These are phyloP conservation scores for Pollimyrus isidori DNA, from an alignment of 2,113 vertebrate species.

Conservation along the genomic window DNA sequence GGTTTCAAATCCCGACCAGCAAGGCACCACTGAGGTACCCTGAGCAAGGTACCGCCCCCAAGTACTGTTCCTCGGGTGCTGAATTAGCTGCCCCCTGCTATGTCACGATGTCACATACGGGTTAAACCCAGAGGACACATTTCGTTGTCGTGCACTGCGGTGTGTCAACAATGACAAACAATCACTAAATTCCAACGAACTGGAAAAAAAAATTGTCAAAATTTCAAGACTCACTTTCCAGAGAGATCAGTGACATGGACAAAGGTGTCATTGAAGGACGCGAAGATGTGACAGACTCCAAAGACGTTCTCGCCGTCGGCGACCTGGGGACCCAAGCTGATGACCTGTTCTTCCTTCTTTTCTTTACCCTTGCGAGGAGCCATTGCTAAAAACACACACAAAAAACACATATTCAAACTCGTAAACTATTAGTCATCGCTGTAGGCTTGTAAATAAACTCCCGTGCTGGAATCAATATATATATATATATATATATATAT, in stretches of 20 bases:
- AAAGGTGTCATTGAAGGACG: slow-evolving; percentile 97
- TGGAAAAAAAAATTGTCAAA: not conserved
- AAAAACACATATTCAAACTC: not conserved
- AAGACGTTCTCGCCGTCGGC: slow-evolving; percentile 98
- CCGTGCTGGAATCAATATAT: not conserved
- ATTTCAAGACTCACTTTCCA: slow-evolving; percentile 79
- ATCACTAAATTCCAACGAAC: not conserved
- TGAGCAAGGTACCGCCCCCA: no score
- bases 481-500: no score
- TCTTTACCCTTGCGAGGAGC: slow-evolving; percentile 98
- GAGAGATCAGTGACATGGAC: slow-evolving; percentile 96
- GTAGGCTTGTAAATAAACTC: not conserved
- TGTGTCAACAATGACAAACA: no score
- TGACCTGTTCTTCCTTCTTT: slow-evolving; percentile 99
- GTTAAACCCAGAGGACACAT: no score
- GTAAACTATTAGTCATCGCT: not conserved
- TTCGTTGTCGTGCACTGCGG: no score
- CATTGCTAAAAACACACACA: slow-evolving; percentile 66
- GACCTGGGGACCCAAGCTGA: slow-evolving; percentile 93
- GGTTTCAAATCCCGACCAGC: no score
- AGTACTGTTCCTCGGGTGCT: no score
- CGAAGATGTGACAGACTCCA: slow-evolving; percentile 97
- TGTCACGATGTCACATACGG: no score
- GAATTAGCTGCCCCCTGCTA: no score
- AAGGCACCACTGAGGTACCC: no score